Evolutionary conservation across 2,797 vertebrate species (phyloP), one percentile per base, ranked within the genome.

Genomic region (Anomalospiza imberbis): DNA sequence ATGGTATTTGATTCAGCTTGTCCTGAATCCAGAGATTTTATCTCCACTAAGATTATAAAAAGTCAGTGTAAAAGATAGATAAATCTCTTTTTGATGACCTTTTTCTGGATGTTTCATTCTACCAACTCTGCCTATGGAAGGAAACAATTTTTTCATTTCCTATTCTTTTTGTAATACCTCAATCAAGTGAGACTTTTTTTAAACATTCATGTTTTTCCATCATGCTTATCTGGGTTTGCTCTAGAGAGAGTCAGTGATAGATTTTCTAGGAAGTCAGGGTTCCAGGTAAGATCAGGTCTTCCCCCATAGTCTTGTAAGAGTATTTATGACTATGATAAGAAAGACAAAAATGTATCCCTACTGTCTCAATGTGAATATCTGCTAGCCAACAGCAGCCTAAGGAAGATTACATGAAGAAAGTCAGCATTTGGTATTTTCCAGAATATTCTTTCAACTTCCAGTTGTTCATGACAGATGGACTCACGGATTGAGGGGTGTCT

Each of bases 381-480:
- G 32, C 5, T 84, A 40, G 66, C 28, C 36, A 66, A 12, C 28
- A 62, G 10, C 17, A 82, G 25, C 18, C 6, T 40, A 40, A 51
- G 19, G 31, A 88, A 42, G 6, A 31, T 4, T 38, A 34, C 9
- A 10, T 31, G 24, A 87, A 73, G 26, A 53, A 80, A 93, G 15
- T 15, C 31, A 73, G 12, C 11, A 51, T 89, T 76, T 17, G 3
- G 5, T 85, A 32, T 82, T 91, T 89, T 87, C 25, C 16, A 79
- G 71, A 73, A 74, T 74, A 79, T 82, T 89, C n/a, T 91, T 18
- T 55, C 13, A 78, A 8, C 4, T 28, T 86, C 31, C 25, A 63
- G 1, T 48, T 78, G 7, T 66, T 68, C 10, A 18, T 48, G 36
- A 55, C 13, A 4, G 4, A 47, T 1, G 1, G 16, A 21, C 1